Percentiles rank a stretch among this genome's conserved stretches.
Conservation (phyloP, 2,113 vertebrate species). For the Oreotragus oreotragus region DNA sequence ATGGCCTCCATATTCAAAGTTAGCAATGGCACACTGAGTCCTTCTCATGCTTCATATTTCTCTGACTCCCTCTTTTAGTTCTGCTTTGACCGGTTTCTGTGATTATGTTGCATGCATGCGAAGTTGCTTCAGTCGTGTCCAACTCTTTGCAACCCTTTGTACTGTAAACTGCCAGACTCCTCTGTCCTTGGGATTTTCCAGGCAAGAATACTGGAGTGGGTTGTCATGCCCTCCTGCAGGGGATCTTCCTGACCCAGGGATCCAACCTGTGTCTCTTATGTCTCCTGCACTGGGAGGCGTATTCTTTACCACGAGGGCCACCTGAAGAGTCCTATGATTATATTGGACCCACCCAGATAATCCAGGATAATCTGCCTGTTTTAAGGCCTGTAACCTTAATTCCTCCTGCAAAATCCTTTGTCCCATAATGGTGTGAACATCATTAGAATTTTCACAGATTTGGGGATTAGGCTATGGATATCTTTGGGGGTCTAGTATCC, state of each 20-base stretch:
- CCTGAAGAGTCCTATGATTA: background rate
- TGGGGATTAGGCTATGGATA: background rate
- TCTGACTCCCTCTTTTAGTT: background rate
- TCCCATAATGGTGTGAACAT: background rate
- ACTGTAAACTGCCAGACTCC: background rate
- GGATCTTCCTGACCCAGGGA: background rate
- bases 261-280: background rate
- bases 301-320: background rate
- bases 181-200: background rate
- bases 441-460: background rate
- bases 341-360: background rate
- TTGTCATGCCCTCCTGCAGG: background rate
- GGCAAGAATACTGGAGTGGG: background rate
- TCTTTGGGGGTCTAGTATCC: background rate
- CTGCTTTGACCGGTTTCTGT: background rate
- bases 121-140: fast-evolving
- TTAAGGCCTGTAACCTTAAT: background rate
- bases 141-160: background rate
- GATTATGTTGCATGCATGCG: background rate
- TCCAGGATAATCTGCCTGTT: background rate
- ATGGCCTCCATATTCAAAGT: background rate
- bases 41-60: background rate
- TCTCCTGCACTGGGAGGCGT: background rate
- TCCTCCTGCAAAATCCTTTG: background rate
- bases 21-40: background rate